Evolutionary conservation across 2,888 invertebrate genomes (phyloP).

Genomic region (Smittia sp.): DNA sequence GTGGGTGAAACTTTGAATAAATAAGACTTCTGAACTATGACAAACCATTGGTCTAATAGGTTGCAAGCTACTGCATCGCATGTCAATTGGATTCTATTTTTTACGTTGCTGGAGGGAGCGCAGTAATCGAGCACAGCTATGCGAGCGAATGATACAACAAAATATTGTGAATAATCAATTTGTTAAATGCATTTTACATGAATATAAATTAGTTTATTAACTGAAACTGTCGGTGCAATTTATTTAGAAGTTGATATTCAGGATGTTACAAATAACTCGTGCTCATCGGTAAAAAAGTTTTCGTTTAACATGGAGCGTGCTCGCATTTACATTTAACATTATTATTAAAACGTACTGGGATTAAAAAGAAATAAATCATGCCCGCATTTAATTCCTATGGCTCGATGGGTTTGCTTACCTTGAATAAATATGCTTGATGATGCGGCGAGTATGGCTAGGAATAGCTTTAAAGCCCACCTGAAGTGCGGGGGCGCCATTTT

Average conservation of each 20-base stretch:
- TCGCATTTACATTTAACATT: constrained; percentile 1
- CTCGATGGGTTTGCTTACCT: constrained; percentile 9
- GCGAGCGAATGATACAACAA: background rate
- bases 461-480: constrained; percentile 23
- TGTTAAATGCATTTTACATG: constrained; percentile 33
- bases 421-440: constrained; percentile 7
- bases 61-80: too few relatives aligned
- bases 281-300: background rate
- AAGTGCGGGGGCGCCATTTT: constrained; percentile 14
- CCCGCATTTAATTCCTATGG: constrained; percentile 2
- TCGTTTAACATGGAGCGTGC: background rate
- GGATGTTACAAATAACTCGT: too few relatives aligned
- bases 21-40: too few relatives aligned
- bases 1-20: too few relatives aligned
- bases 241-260: background rate
- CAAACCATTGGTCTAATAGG: too few relatives aligned
- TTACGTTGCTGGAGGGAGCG: too few relatives aligned
- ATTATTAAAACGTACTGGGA: background rate
- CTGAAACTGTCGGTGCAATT: constrained; percentile 6
- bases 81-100: too few relatives aligned
- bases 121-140: background rate
- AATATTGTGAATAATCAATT: constrained; percentile 31
- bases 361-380: constrained; percentile 19
- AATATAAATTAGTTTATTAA: constrained; percentile 34
- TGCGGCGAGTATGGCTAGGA: constrained; percentile 4